Evolutionary conservation across 2,888 invertebrate genomes (phyloP).

Genomic region (Synergus umbraculus): DNA sequence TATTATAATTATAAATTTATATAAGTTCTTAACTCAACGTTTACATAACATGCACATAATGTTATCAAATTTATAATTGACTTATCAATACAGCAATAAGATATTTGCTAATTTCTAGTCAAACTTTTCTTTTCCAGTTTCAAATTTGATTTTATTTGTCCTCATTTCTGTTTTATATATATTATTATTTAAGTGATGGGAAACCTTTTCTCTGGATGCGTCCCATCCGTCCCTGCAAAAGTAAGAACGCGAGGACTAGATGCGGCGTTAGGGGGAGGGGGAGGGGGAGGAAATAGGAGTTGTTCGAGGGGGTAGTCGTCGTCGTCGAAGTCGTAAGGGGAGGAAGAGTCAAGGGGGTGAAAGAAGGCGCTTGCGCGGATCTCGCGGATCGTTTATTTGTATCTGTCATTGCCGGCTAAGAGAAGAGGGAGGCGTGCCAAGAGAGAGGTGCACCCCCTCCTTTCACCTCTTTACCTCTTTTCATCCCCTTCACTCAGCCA

Average conservation of each 20-base stretch:
- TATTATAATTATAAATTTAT: too few species aligned
- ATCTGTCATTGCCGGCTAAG: constrained; percentile 75
- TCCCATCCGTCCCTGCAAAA: neutral
- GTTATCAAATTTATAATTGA: too few species aligned
- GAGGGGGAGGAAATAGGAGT: constrained; percentile 49
- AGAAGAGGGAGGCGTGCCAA: constrained; percentile 34
- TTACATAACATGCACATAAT: too few species aligned
- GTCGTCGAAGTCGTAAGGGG: constrained; percentile 26
- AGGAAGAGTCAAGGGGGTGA: constrained; percentile 44
- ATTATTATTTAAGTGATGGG: too few species aligned
- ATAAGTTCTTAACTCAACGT: too few species aligned
- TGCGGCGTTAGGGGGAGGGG: constrained; percentile 46
- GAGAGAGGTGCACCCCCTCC: constrained; percentile 30
- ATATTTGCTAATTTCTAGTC: too few species aligned
- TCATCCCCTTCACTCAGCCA: constrained; percentile 37
- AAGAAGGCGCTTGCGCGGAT: constrained; percentile 72
- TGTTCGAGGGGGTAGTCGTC: constrained; percentile 45
- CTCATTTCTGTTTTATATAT: too few species aligned
- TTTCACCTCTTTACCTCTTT: constrained; percentile 39
- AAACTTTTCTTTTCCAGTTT: too few species aligned
- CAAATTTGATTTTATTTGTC: too few species aligned
- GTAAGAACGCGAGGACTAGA: constrained; percentile 1
- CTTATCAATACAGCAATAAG: too few species aligned
- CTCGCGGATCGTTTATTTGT: constrained; percentile 75
- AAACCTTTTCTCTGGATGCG: too few species aligned